Base-by-base conservation (phyloP, 2,113 vertebrate genomes). In the Paracyprichromis sp. region DNA sequence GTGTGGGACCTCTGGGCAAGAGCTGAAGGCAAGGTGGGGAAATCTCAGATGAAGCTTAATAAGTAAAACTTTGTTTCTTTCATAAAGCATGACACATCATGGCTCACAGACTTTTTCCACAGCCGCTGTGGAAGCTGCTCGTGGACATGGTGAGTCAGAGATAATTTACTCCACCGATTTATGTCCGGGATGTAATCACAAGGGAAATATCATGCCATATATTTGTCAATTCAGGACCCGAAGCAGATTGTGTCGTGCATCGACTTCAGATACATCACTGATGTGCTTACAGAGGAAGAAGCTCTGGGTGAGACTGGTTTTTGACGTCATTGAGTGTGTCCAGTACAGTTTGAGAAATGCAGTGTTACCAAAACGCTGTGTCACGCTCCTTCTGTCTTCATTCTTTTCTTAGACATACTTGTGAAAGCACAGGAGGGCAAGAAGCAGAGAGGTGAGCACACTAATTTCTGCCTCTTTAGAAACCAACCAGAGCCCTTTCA, bases 1-100 rank as follows among this genome's bases (percentile, higher is more conserved):
- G 92, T 97, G 66, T 98, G 97, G 97, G 97, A 98, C 88, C 94
- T 98, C 53, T 97, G 96, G 96, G 97, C 96, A 9, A 95, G 96
- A 82, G 38, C 89, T n/a, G 96, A 98, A 83, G 92, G 94, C 82
- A 98, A 98, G 96, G 96, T 96, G 88, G 82, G 85, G 4, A 12
- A 69, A 19, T 7, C 10, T 31, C 11, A 47, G 43, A 43, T 45
- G 19, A 56, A 7, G 4, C 8, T 19, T 36, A 13, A n/a, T 11
- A 3, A 29, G 8, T 36, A 59, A 83, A 53, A 71, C 19, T 17
- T 16, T 1, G 34, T 83, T 43, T 79, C 29, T 61, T 19, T 26
- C 40, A 21, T n/a, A 5, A 38, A 53, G 4, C 26, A 2, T n/a
- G 47, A 82, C 36, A 14, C n/a, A 17, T 69, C 16, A 9, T 83